Conservation (phyloP, 1,140 invertebrate species). For the Zeugodacus cucurbitae region DNA sequence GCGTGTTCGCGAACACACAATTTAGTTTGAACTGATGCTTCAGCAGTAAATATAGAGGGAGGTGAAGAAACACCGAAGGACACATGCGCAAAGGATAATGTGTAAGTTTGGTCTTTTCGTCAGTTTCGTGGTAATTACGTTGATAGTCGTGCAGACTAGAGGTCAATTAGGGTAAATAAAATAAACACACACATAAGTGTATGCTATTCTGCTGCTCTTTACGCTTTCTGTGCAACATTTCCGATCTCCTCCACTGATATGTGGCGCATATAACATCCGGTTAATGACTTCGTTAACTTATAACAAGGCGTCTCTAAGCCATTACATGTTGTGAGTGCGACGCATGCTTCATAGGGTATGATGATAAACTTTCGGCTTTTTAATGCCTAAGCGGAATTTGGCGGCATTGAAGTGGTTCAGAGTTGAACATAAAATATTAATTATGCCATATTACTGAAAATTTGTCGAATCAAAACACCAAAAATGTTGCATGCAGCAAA, state of each 20-base stretch:
- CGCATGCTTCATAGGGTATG: no score
- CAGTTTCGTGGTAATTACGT: not conserved
- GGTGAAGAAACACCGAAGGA: not conserved
- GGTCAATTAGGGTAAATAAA: slow-evolving; percentile 17
- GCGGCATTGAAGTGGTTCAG: not conserved
- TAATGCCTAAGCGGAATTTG: not conserved
- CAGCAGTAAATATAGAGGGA: not conserved
- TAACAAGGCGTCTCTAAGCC: no score
- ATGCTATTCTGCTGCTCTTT: not conserved
- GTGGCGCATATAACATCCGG: slow-evolving; percentile 37
- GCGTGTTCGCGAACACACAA: slow-evolving; percentile 33
- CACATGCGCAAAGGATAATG: not conserved
- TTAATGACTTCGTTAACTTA: slow-evolving; percentile 42
- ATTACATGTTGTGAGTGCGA: not conserved
- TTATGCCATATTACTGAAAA: no score
- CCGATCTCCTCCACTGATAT: not conserved
- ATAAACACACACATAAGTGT: not conserved
- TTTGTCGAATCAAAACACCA: no score
- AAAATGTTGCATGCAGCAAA: no score
- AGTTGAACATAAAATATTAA: no score
- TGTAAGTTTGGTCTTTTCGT: not conserved
- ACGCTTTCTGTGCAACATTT: slow-evolving; percentile 7
- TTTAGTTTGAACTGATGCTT: slow-evolving; percentile 34
- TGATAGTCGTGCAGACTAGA: not conserved
- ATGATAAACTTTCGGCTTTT: slow-evolving; percentile 27